These are phyloP conservation scores for Trachymyrmex septentrionalis DNA, from an alignment of 1,140 invertebrate species.

Conservation along the genomic window DNA sequence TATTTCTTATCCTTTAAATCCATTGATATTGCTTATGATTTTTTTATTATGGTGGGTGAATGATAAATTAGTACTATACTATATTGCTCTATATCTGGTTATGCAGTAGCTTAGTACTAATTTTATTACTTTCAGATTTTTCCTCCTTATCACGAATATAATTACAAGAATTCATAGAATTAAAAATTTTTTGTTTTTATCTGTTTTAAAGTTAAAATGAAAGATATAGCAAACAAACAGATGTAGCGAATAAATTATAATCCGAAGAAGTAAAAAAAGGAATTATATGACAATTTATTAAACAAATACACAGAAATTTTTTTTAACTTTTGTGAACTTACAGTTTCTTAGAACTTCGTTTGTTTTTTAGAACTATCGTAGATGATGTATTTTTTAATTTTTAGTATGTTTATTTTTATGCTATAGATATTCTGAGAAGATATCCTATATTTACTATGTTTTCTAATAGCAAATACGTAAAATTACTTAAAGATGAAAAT, in stretches of 20 bases:
- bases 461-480: not conserved
- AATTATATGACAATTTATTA: constrained; percentile 11
- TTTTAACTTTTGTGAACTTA: not conserved
- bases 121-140: constrained; percentile 37
- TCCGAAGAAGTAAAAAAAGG: constrained; percentile 18
- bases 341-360: not conserved
- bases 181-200: constrained; percentile 11
- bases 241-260: constrained; percentile 8
- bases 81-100: constrained; percentile 57
- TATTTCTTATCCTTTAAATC: constrained; percentile 49
- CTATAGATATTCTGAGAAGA: not conserved
- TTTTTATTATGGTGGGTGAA: constrained; percentile 72
- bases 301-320: constrained; percentile 11
- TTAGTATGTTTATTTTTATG: constrained; percentile 1
- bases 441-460: not conserved
- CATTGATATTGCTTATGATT: constrained; percentile 68
- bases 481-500: not conserved
- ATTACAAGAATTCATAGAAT: not conserved
- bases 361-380: not conserved
- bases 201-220: constrained; percentile 31
- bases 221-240: not conserved
- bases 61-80: constrained; percentile 73
- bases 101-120: constrained; percentile 57
- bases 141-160: not conserved
- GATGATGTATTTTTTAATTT: constrained; percentile 6